phyloP scores from a whole-genome alignment of 2,888 invertebrate species.

The Tigriopus californicus region DNA sequence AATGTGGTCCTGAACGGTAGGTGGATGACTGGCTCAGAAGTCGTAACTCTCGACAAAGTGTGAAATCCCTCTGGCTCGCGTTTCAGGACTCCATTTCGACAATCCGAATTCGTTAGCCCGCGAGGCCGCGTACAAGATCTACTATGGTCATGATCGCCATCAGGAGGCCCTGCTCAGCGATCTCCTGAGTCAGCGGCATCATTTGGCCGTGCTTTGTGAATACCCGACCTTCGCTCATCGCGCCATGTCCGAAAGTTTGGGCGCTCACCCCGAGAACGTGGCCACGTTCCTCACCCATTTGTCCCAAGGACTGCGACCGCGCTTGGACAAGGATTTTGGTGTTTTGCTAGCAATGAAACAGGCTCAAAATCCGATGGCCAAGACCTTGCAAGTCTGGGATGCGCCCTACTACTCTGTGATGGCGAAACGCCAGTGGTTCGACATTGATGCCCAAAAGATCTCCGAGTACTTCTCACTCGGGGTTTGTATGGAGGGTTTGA shows the following conservation, averaged over 20 bases:
- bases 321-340: constrained; percentile 32
- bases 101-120: constrained; percentile 54
- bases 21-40: too few relatives aligned
- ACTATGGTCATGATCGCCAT: constrained; percentile 50
- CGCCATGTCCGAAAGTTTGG: constrained; percentile 68
- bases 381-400: constrained; percentile 46
- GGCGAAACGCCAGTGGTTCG: constrained; percentile 26
- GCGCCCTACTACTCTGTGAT: constrained; percentile 61
- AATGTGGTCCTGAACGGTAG: constrained; percentile 40
- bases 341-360: neutral
- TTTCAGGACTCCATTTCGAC: constrained; percentile 47
- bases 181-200: constrained; percentile 50
- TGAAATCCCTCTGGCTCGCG: too few relatives aligned
- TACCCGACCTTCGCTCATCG: constrained; percentile 73
- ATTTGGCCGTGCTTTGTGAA: constrained; percentile 68
- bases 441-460: constrained; percentile 38
- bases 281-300: constrained; percentile 56
- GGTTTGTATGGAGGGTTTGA: constrained; percentile 91
- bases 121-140: constrained; percentile 72
- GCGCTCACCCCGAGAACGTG: constrained; percentile 59
- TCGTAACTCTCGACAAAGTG: too few relatives aligned
- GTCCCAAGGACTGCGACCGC: constrained; percentile 44
- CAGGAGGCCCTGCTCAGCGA: constrained; percentile 56
- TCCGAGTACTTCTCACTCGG: constrained; percentile 77
- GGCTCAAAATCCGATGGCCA: neutral